These are phyloP conservation scores for Botia almorhae DNA, from an alignment of 2,797 vertebrate species.

Conservation along the genomic window DNA sequence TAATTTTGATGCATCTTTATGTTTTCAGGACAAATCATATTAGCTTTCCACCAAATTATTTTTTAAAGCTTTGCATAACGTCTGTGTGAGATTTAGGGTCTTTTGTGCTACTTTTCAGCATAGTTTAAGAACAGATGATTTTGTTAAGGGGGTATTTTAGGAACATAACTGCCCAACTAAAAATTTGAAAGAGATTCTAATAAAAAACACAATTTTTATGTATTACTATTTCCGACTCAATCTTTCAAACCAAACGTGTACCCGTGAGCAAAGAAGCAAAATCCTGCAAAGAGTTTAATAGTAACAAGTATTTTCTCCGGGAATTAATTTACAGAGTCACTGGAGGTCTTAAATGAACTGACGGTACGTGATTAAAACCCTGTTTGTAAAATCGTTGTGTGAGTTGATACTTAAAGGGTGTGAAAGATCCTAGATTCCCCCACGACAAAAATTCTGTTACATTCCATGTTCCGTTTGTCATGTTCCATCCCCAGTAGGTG, in stretches of 20 bases:
- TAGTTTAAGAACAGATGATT: slow-evolving; percentile 29
- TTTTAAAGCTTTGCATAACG: slow-evolving; percentile 26
- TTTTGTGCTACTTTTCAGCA: background rate
- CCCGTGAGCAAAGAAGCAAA: background rate
- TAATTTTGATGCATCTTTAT: slow-evolving; percentile 20
- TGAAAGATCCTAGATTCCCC: slow-evolving; percentile 60
- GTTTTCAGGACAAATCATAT: slow-evolving; percentile 22
- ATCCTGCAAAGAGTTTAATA: slow-evolving; percentile 5
- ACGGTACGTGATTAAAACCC: background rate
- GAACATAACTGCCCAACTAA: slow-evolving; percentile 20
- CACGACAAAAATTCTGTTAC: slow-evolving; percentile 58
- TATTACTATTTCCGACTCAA: background rate
- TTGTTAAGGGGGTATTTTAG: slow-evolving; percentile 39
- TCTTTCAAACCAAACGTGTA: background rate
- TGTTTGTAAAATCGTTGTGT: background rate
- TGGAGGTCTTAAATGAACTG: background rate
- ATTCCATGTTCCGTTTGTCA: slow-evolving; percentile 64
- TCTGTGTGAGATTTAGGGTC: slow-evolving; percentile 21
- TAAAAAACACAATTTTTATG: slow-evolving; percentile 12
- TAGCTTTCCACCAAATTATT: slow-evolving; percentile 26
- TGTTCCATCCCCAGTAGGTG: slow-evolving; percentile 58
- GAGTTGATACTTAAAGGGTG: slow-evolving; percentile 25
- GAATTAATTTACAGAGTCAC: slow-evolving; percentile 7
- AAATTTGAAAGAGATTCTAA: slow-evolving; percentile 11
- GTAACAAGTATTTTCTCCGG: background rate